Evolutionary conservation across 1,140 invertebrate genomes (phyloP).

Genomic region (Sesamia nonagrioides): DNA sequence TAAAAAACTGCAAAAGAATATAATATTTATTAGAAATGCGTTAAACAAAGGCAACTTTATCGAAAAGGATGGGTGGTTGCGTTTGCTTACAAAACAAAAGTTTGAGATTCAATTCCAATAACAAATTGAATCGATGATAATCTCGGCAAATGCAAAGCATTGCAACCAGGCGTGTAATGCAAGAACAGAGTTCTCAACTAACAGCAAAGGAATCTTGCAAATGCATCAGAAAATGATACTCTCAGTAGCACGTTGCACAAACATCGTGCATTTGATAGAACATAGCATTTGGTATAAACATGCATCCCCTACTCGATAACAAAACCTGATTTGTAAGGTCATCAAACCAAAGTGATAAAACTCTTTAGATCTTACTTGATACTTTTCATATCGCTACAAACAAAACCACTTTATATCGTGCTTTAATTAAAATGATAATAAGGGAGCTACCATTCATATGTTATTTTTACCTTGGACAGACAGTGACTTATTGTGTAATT

Average conservation of each 20-base stretch:
- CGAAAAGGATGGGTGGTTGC: slow-evolving; percentile 45
- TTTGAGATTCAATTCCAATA: slow-evolving; percentile 61
- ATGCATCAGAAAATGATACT: slow-evolving; percentile 61
- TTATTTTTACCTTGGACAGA: slow-evolving; percentile 31
- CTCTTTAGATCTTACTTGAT: slow-evolving; percentile 42
- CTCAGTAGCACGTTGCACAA: slow-evolving; percentile 67
- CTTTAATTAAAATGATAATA: slow-evolving; percentile 53
- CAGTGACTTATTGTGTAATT: slow-evolving; percentile 32
- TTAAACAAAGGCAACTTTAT: slow-evolving; percentile 53
- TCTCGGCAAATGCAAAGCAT: slow-evolving; percentile 84
- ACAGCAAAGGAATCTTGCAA: slow-evolving; percentile 73
- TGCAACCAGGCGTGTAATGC: slow-evolving; percentile 84
- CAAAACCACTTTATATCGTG: slow-evolving; percentile 55
- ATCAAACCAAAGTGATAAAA: slow-evolving; percentile 43
- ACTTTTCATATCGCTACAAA: slow-evolving; percentile 62
- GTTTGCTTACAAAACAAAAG: slow-evolving; percentile 52
- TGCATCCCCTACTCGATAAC: slow-evolving; percentile 52
- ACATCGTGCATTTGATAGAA: slow-evolving; percentile 68
- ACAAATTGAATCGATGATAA: slow-evolving; percentile 67
- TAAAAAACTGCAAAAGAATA: slow-evolving; percentile 42
- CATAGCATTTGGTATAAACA: slow-evolving; percentile 51
- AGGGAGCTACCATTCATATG: background rate
- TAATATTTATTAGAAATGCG: slow-evolving; percentile 41
- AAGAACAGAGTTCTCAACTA: slow-evolving; percentile 67
- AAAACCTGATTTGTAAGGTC: slow-evolving; percentile 55